Evolutionary conservation across 2,888 invertebrate genomes (phyloP), one percentile per base, ranked within the genome.

Genomic region (Ctena decussata): DNA sequence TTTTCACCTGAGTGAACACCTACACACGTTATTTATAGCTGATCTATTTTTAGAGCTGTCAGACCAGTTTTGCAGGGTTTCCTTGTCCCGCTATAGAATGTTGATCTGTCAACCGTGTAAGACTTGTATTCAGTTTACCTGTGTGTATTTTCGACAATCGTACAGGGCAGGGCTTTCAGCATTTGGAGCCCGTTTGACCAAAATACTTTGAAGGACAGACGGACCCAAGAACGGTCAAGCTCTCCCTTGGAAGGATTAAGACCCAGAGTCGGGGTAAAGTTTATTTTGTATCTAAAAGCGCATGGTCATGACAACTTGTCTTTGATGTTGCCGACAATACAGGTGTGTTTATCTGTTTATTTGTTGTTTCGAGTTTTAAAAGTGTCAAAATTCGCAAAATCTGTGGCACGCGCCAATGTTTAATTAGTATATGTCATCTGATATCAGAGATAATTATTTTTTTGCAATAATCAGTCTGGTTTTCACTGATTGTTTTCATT

Each of bases 21-120:
- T 72, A 72, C 72, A 72, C 72, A n/a, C 2, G 27, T 37, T 78
- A 78, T 75, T 71, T 75, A 57, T 74, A 78, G 75, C 69, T 27
- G 12, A 49, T 83, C 85, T 83, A 86, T 77, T 80, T 75, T 82
- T 86, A 88, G 83, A 91, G 83, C 79, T 74, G 91, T 91, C 82
- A 77, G 89, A 91, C 91, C 80, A 84, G 91, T 91, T 91, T 87
- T 91, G 76, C 89, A 84, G 80, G 89, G 76, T 85, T 80, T 74
- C 39, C 49, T 60, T 74, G 44, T 57, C 12, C 72, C 49, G 32
- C 76, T 76, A 80, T 77, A 72, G 82, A 82, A 86, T 80, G 65
- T 65, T 35, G 35, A 35, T 65, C 35, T 6, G 21, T 18, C 65
- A 65, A 65, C 65, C 65, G 65, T 35, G 65, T 18, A 32, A 32